phyloP scores from a whole-genome alignment of 1,140 invertebrate species.

The Zaprionus capensis region DNA sequence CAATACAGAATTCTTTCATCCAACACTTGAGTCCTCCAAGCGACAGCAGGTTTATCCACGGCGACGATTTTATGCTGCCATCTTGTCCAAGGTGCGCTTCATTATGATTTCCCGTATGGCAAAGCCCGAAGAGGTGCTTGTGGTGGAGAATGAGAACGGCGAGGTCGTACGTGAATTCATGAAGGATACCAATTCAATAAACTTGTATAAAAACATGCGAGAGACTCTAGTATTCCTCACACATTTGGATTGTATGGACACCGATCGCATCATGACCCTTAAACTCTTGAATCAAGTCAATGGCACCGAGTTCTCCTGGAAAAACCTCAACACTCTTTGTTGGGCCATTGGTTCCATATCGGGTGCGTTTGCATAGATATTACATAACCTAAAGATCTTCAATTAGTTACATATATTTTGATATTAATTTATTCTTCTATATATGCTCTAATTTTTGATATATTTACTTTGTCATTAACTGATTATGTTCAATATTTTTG shows the following conservation, averaged over 20 bases:
- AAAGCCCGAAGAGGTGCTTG: slow-evolving; percentile 99
- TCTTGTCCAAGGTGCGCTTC: slow-evolving; percentile 96
- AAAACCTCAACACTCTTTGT: slow-evolving; percentile 99
- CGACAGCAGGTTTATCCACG: slow-evolving; percentile 84
- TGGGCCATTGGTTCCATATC: slow-evolving; percentile 99
- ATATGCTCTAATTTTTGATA: background rate
- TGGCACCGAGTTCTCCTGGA: slow-evolving; percentile 99
- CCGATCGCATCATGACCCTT: slow-evolving; percentile 99
- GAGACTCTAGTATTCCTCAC: slow-evolving; percentile 99
- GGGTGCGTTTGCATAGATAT: slow-evolving; percentile 85
- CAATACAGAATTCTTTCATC: slow-evolving; percentile 88
- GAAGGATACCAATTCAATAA: slow-evolving; percentile 99
- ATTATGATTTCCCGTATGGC: slow-evolving; percentile 99
- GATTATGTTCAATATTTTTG: background rate
- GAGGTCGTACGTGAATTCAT: slow-evolving; percentile 99
- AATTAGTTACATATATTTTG: too few relatives aligned
- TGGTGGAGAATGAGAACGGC: slow-evolving; percentile 99
- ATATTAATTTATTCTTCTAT: too few relatives aligned
- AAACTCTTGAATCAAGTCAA: slow-evolving; percentile 99
- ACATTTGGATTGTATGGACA: slow-evolving; percentile 99
- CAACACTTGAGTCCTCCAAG: slow-evolving; percentile 80
- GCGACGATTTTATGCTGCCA: slow-evolving; percentile 90
- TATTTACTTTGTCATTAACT: background rate
- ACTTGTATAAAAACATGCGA: slow-evolving; percentile 99
- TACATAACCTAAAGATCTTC: background rate